Base-by-base conservation (phyloP, 2,113 vertebrate species). In the Marmota flaviventris region DNA sequence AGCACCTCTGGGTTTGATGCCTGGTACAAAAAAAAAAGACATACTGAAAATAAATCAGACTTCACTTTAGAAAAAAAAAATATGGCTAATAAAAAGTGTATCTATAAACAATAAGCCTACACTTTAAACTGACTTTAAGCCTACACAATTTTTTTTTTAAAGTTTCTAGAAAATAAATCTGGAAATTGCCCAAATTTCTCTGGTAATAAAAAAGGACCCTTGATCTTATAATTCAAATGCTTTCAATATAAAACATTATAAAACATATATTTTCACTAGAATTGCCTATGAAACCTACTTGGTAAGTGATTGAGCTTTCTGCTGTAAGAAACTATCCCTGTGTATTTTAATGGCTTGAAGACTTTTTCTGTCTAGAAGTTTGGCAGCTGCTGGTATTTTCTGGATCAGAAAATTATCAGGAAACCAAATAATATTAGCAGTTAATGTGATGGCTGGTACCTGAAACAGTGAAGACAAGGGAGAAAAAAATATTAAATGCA, bases 381-480 rank as follows among this genome's bases (percentile, higher is more conserved):
- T 99, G 72, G 99, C 99, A 97, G 99, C 99, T 96, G 99, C 99
- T 53, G 99, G 99, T 73, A 99, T 98, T 97, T 99, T 99, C 91
- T 98, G 98, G 73, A 98, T 97, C 90, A 99, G 99, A 98, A 99
- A 99, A 48, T 98, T 98, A 97, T 99, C 99, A 12, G 99, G 99
- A 98, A 99, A 99, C 99, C 99, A 99, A 98, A 99, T 99, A 94
- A 99, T 99, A 98, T 99, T 99, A 91, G 99, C 99, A 75, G 99
- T 99, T 97, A 99, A 98, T n/a, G 99, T 99, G 96, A 99, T 99
- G 79, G 99, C 99, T 78, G 99, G 99, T 77, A 99, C 99, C 99
- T 99, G 2, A 92, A 77, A 96, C 11, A 69, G 69, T 72, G 85
- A 95, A 81, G 14, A 24, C 14, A 70, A 91, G 37, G 9, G 9